A percentile compares a stretch with the other conserved stretches of the same genome.
These are phyloP conservation scores for Ischnus inquisitorius DNA, from an alignment of 2,888 invertebrate genomes.

Conservation along the genomic window DNA sequence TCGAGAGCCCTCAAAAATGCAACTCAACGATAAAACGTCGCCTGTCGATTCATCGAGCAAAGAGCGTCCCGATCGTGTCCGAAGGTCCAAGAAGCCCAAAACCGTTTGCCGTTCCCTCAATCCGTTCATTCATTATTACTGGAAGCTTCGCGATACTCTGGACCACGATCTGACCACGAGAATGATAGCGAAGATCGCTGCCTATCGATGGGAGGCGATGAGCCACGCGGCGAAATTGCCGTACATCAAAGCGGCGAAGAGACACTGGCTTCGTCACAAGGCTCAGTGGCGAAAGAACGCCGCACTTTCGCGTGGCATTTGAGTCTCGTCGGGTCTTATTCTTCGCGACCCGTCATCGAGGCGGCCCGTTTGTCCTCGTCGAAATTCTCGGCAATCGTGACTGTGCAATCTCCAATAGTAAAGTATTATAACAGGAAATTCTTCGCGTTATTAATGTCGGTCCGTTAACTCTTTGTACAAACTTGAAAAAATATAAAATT, in stretches of 20 bases:
- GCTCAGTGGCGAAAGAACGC: slow-evolving; percentile 63
- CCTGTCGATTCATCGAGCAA: slow-evolving; percentile 17
- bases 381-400: slow-evolving; percentile 32
- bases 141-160: slow-evolving; percentile 69
- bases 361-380: slow-evolving; percentile 27
- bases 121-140: slow-evolving; percentile 75
- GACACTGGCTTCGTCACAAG: slow-evolving; percentile 64
- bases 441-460: not conserved
- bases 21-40: slow-evolving; percentile 40
- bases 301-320: slow-evolving; percentile 62
- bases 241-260: slow-evolving; percentile 69
- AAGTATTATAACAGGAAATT: not conserved
- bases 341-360: not conserved
- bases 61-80: slow-evolving; percentile 17
- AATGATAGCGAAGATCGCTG: slow-evolving; percentile 75
- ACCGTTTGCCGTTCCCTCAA: slow-evolving; percentile 72
- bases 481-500: too few relatives aligned
- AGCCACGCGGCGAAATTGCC: slow-evolving; percentile 64
- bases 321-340: not conserved
- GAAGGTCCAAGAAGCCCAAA: slow-evolving; percentile 55
- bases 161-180: slow-evolving; percentile 69
- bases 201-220: slow-evolving; percentile 74
- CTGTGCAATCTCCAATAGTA: not conserved
- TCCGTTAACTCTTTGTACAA: not conserved
- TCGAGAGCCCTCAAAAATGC: slow-evolving; percentile 50